These are phyloP conservation scores for Marmota flaviventris DNA, from an alignment of 2,113 vertebrate species.

Conservation along the genomic window DNA sequence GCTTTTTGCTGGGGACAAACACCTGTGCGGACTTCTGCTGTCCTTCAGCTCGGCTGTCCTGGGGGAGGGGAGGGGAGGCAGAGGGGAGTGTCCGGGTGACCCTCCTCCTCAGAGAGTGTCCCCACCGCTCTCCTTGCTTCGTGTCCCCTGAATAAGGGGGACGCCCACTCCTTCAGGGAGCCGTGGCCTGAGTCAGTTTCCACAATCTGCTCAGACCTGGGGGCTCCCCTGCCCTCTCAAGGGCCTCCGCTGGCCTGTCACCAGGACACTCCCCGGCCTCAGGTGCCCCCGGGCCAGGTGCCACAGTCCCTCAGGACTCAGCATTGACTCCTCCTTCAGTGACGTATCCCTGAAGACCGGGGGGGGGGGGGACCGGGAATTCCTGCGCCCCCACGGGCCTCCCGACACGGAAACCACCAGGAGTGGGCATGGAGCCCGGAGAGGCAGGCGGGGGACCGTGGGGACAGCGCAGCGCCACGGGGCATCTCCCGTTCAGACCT, in stretches of 20 bases:
- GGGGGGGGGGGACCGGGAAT: not conserved
- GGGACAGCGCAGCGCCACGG: no score
- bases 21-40: rapidly evolving
- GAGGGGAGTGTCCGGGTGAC: not conserved
- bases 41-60: not conserved
- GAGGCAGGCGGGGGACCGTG: not conserved
- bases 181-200: not conserved
- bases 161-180: not conserved
- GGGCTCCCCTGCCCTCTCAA: not conserved
- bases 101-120: not conserved
- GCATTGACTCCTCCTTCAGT: not conserved
- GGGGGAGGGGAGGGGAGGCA: not conserved
- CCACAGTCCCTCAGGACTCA: not conserved
- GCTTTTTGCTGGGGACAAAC: not conserved
- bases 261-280: not conserved
- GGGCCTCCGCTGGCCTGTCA: not conserved
- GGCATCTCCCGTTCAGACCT: not conserved
- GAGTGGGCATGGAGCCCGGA: not conserved
- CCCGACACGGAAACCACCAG: not conserved
- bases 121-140: not conserved
- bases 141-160: not conserved
- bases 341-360: not conserved
- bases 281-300: not conserved
- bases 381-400: not conserved
- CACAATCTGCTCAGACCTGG: not conserved